Evolutionary conservation across 2,888 invertebrate species (phyloP).

Genomic region (Pseudeuparius sepicola): DNA sequence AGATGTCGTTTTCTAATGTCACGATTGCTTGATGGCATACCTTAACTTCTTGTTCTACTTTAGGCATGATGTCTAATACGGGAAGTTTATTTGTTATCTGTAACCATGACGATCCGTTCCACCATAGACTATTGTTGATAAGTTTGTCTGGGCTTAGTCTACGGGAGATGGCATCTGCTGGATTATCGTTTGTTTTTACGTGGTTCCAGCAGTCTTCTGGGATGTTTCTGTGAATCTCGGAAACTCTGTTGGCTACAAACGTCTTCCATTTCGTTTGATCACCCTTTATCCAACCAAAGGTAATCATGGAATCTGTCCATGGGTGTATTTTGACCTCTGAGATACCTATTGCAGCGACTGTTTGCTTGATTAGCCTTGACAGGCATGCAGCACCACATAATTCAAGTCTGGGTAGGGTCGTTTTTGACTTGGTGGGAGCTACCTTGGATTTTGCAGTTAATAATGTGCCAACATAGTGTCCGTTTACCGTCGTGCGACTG

Average conservation of each 20-base stretch:
- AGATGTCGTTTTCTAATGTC: too few relatives aligned
- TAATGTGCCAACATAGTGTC: slow-evolving; percentile 4
- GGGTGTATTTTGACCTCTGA: too few relatives aligned
- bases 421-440: slow-evolving; percentile 8
- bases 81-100: too few relatives aligned
- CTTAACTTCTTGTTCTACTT: not conserved
- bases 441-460: slow-evolving; percentile 14
- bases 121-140: not conserved
- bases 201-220: too few relatives aligned
- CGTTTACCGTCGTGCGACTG: slow-evolving; percentile 3
- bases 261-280: too few relatives aligned
- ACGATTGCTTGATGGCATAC: not conserved
- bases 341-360: too few relatives aligned
- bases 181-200: too few relatives aligned
- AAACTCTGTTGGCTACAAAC: too few relatives aligned
- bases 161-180: not conserved
- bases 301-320: too few relatives aligned
- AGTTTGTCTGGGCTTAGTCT: not conserved
- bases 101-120: too few relatives aligned
- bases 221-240: too few relatives aligned
- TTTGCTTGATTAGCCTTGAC: slow-evolving; percentile 4
- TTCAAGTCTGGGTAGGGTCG: slow-evolving; percentile 22
- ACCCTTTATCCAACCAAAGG: too few relatives aligned
- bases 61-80: not conserved
- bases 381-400: slow-evolving; percentile 17